A percentile compares a stretch with the other conserved stretches of the same genome.
phyloP scores from a whole-genome alignment of 2,797 vertebrate genomes.

The Bufotes viridis region DNA sequence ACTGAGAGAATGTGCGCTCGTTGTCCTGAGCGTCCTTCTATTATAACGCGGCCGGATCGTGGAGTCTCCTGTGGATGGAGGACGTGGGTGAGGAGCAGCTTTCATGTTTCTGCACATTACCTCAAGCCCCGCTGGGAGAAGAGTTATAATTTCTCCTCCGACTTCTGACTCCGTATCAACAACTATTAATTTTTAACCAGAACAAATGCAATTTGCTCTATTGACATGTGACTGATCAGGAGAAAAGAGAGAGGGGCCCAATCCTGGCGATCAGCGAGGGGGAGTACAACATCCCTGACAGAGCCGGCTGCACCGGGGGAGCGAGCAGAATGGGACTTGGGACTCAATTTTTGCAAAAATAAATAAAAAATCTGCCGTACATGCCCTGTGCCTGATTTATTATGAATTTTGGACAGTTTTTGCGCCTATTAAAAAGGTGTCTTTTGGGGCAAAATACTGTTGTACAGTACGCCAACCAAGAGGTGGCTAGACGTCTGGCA shows the following conservation, averaged over 20 bases:
- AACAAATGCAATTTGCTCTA: constrained; percentile 10
- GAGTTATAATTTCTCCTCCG: constrained; percentile 1
- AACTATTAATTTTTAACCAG: constrained; percentile 23
- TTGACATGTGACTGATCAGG: neutral
- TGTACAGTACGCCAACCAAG: too few relatives aligned
- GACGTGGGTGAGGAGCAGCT: constrained; percentile 23
- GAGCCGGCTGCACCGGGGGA: too few relatives aligned
- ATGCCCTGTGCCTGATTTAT: too few relatives aligned
- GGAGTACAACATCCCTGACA: neutral
- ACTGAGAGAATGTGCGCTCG: neutral
- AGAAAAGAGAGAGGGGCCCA: neutral
- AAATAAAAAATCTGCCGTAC: too few relatives aligned
- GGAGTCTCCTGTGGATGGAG: neutral
- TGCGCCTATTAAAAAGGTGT: too few relatives aligned
- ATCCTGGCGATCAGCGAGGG: neutral
- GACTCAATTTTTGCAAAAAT: too few relatives aligned
- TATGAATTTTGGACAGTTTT: too few relatives aligned
- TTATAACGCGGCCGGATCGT: neutral
- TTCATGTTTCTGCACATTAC: constrained; percentile 18
- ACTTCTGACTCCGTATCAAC: constrained; percentile 29
- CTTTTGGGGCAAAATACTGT: too few relatives aligned
- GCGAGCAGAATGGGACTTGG: too few relatives aligned
- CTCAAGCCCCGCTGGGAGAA: neutral
- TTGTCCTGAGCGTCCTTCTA: neutral
- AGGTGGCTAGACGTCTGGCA: too few relatives aligned